Percentiles rank a stretch among this genome's conserved stretches.
phyloP scores from a whole-genome alignment of 1,140 invertebrate species.

The Tetramorium simillimum region DNA sequence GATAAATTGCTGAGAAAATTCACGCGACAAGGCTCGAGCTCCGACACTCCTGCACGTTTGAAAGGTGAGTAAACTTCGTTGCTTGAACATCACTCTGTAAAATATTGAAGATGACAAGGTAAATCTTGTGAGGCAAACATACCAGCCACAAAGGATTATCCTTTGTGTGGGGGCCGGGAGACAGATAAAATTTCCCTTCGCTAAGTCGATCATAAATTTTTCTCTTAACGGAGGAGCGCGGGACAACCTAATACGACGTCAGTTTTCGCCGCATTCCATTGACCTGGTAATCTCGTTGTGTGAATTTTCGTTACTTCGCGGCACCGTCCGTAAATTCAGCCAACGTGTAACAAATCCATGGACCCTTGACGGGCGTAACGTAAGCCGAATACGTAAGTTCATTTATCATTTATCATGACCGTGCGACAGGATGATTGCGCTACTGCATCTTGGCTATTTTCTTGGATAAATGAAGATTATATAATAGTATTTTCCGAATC shows the following conservation, averaged over 20 bases:
- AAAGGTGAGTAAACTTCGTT: neutral
- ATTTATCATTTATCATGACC: constrained; percentile 61
- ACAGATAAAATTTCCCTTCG: constrained; percentile 34
- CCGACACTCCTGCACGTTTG: neutral
- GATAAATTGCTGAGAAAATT: neutral
- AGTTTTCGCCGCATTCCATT: constrained; percentile 63
- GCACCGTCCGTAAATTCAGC: constrained; percentile 65
- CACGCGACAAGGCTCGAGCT: neutral
- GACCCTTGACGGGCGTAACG: constrained; percentile 61
- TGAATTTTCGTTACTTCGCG: constrained; percentile 65
- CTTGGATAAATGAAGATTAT: neutral
- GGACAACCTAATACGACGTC: constrained; percentile 45
- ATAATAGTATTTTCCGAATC: neutral
- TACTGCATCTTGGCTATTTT: constrained; percentile 4
- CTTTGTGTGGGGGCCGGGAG: neutral
- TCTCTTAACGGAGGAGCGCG: neutral
- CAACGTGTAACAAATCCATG: constrained; percentile 66
- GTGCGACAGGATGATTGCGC: constrained; percentile 40
- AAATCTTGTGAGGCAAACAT: constrained; percentile 24
- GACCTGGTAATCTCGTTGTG: constrained; percentile 65
- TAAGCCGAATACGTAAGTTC: constrained; percentile 62
- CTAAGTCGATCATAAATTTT: constrained; percentile 57
- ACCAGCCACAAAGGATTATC: constrained; percentile 43
- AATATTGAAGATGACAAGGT: constrained; percentile 30
- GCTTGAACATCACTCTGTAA: neutral